Conservation (phyloP, 2,888 invertebrate genomes). For the Brachyopa scutellaris region DNA sequence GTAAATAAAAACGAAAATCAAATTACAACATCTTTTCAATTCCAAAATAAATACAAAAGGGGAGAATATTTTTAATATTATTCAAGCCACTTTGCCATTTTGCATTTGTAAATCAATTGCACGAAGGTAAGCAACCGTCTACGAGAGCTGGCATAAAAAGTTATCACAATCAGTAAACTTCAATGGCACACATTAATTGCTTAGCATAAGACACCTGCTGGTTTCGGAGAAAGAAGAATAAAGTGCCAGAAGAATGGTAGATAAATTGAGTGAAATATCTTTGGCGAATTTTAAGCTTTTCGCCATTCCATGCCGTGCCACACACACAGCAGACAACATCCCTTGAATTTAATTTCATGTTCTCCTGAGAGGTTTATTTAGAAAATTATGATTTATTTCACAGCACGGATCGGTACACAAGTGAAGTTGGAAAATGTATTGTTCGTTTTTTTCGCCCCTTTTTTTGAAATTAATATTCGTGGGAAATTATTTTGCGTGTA, state of each 20-base stretch:
- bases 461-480: constrained; percentile 4
- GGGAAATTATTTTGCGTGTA: constrained; percentile 1
- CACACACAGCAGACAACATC: too few relatives aligned
- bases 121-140: background rate
- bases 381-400: constrained; percentile 22
- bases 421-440: background rate
- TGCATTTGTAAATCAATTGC: constrained; percentile 12
- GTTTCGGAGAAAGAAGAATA: background rate
- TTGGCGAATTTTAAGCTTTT: background rate
- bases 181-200: constrained; percentile 44
- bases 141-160: background rate
- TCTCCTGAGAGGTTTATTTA: background rate
- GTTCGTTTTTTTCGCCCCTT: too few relatives aligned
- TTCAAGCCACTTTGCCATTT: constrained; percentile 12
- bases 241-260: background rate
- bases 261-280: constrained; percentile 1
- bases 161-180: constrained; percentile 51
- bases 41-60: too few relatives aligned
- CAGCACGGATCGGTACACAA: constrained; percentile 5
- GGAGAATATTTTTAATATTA: too few relatives aligned
- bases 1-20: background rate
- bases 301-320: too few relatives aligned
- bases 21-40: background rate
- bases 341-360: background rate
- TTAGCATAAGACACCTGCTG: constrained; percentile 31